phyloP scores from a whole-genome alignment of 2,113 vertebrate genomes.

The Nothobranchius kuhntae region DNA sequence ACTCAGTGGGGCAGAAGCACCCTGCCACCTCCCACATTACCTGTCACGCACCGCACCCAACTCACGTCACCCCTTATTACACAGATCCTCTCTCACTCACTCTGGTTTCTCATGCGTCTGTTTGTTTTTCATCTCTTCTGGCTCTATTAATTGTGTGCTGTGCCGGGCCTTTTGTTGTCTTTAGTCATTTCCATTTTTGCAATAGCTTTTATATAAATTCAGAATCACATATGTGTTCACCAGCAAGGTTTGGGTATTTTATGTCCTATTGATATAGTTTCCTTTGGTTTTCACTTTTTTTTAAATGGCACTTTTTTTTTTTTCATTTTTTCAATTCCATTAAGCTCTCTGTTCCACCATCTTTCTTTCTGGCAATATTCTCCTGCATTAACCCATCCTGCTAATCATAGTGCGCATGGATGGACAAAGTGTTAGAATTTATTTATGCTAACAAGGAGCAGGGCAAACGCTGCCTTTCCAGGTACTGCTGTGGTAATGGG shows the following conservation, averaged over 20 bases:
- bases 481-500: constrained; percentile 61
- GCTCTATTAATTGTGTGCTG: constrained; percentile 16
- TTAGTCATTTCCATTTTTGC: neutral
- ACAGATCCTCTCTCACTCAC: constrained; percentile 18
- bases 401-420: constrained; percentile 41
- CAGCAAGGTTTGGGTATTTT: neutral
- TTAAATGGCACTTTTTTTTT: no score
- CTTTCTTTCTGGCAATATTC: constrained; percentile 12
- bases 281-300: neutral
- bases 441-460: constrained; percentile 69
- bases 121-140: constrained; percentile 14
- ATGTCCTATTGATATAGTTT: neutral
- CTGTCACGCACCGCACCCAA: constrained; percentile 54
- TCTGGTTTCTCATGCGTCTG: constrained; percentile 20
- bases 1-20: constrained; percentile 37
- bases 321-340: constrained; percentile 13
- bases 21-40: constrained; percentile 51
- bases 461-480: constrained; percentile 34
- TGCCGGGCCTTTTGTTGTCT: constrained; percentile 13
- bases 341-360: constrained; percentile 5
- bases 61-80: constrained; percentile 52
- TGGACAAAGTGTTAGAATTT: constrained; percentile 64
- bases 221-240: neutral
- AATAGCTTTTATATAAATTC: constrained; percentile 7
- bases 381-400: constrained; percentile 9